phyloP scores from a whole-genome alignment of 2,888 invertebrate genomes.

The Nemoura dubitans region DNA sequence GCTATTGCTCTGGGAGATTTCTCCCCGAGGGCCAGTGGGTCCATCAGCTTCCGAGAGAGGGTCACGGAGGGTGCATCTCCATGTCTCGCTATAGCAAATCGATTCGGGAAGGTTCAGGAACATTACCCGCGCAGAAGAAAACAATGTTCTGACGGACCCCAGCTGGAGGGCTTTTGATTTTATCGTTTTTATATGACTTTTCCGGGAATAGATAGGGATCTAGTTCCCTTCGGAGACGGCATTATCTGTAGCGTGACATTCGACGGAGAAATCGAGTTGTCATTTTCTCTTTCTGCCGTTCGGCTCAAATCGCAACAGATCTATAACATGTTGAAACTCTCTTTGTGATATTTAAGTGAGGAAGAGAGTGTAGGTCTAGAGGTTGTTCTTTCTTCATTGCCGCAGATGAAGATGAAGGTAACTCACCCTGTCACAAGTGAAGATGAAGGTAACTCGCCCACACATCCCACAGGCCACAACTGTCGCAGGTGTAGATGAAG shows the following conservation, averaged over 20 bases:
- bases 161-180: constrained; percentile 7
- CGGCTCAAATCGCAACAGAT: not conserved
- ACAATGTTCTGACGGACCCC: constrained; percentile 5
- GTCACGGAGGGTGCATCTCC: not conserved
- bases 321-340: not conserved
- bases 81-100: constrained; percentile 7
- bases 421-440: no score
- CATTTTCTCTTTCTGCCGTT: not conserved
- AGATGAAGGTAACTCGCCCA: no score
- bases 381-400: not conserved
- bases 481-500: no score
- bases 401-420: not conserved
- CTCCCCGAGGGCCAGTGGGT: not conserved
- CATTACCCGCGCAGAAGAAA: not conserved
- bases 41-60: not conserved
- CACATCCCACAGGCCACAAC: no score
- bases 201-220: constrained; percentile 12
- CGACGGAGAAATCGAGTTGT: not conserved
- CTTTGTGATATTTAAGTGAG: not conserved
- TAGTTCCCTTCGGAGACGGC: not conserved
- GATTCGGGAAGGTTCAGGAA: not conserved
- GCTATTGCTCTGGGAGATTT: constrained; percentile 12
- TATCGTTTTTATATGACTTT: constrained; percentile 3
- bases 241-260: not conserved
- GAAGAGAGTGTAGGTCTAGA: not conserved